Evolutionary conservation across 2,797 vertebrate species (phyloP).

Genomic region (Gambelia wislizenii): DNA sequence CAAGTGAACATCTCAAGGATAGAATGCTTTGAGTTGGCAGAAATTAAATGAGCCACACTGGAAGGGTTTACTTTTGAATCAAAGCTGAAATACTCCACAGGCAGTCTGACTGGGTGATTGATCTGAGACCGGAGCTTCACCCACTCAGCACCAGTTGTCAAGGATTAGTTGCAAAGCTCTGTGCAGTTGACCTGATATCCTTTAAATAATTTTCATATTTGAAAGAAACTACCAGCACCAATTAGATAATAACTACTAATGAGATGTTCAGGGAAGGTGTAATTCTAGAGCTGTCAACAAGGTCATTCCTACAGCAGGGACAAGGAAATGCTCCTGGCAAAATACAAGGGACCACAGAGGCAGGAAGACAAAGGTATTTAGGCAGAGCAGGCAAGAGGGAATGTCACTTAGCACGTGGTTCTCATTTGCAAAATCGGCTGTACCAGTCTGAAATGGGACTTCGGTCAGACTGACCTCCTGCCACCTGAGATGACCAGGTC

Average conservation of each 20-base stretch:
- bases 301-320: background rate
- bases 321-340: background rate
- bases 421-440: too few relatives aligned
- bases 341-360: background rate
- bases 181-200: background rate
- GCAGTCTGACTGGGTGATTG: background rate
- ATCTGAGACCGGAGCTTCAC: background rate
- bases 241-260: background rate
- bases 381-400: too few relatives aligned
- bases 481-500: too few relatives aligned
- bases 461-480: too few relatives aligned
- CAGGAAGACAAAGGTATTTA: background rate
- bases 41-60: background rate
- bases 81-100: background rate
- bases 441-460: too few relatives aligned
- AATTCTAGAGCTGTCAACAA: background rate
- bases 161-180: background rate
- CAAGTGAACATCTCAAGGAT: background rate
- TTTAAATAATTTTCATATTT: background rate
- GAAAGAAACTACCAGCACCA: background rate
- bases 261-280: background rate
- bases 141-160: background rate
- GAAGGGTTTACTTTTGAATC: background rate
- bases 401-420: too few relatives aligned
- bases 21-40: too few relatives aligned